Evolutionary conservation across 2,113 vertebrate genomes (phyloP).

Genomic region (Misgurnus mizolepis): DNA sequence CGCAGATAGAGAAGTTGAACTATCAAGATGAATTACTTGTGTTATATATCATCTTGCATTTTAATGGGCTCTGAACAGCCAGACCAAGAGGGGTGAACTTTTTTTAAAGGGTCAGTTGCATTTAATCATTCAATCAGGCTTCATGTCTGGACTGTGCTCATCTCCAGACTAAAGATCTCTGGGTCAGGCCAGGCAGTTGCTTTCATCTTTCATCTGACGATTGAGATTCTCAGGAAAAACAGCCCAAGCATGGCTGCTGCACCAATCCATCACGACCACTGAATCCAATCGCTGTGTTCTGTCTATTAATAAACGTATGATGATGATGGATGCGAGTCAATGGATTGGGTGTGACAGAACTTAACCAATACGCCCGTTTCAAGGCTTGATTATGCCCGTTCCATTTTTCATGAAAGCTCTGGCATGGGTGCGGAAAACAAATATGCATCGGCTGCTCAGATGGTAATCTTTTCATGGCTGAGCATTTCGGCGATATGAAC

Average conservation of each 20-base stretch:
- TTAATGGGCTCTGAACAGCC: constrained; percentile 66
- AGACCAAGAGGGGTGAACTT: constrained; percentile 62
- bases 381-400: constrained; percentile 22
- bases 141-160: background rate
- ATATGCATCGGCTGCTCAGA: constrained; percentile 14
- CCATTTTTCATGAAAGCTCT: constrained; percentile 28
- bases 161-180: background rate
- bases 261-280: constrained; percentile 24
- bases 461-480: constrained; percentile 33
- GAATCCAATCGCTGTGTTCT: constrained; percentile 33
- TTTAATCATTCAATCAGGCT: constrained; percentile 39
- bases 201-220: constrained; percentile 21
- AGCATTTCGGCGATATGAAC: constrained; percentile 12
- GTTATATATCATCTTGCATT: constrained; percentile 63
- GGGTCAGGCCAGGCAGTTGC: background rate
- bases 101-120: constrained; percentile 51
- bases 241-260: background rate
- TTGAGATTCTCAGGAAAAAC: constrained; percentile 13
- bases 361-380: background rate
- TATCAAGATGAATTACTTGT: constrained; percentile 66
- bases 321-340: constrained; percentile 64
- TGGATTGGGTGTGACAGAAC: background rate
- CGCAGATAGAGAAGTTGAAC: constrained; percentile 58
- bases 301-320: constrained; percentile 53
- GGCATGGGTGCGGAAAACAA: constrained; percentile 25